Percentiles rank a stretch among this genome's conserved stretches.
phyloP scores from a whole-genome alignment of 2,888 invertebrate genomes.

The Helobdella robusta region DNA sequence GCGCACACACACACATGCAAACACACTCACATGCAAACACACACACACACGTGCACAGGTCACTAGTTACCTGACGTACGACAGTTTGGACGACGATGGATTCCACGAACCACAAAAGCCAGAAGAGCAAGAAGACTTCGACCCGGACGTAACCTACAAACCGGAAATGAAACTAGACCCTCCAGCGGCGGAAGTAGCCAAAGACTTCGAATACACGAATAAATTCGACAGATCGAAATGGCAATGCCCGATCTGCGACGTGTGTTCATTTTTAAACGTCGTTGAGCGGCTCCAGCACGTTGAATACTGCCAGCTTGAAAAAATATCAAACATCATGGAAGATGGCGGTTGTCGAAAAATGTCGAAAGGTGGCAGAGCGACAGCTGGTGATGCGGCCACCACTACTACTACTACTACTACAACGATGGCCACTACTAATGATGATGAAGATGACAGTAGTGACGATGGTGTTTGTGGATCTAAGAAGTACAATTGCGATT shows the following conservation, averaged over 20 bases:
- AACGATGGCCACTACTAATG: slow-evolving; percentile 27
- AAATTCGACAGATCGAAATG: slow-evolving; percentile 53
- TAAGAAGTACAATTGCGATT: slow-evolving; percentile 7
- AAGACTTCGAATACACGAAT: slow-evolving; percentile 40
- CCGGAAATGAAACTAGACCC: neutral
- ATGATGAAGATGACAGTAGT: slow-evolving; percentile 16
- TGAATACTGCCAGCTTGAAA: neutral
- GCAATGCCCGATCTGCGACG: slow-evolving; percentile 64
- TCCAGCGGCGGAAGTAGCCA: neutral
- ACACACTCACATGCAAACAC: neutral
- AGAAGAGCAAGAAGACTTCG: slow-evolving; percentile 3
- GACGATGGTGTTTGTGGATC: slow-evolving; percentile 16
- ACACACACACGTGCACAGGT: slow-evolving; percentile 12
- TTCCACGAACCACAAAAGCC: neutral
- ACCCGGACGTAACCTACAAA: neutral
- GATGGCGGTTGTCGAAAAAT: neutral
- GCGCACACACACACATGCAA: too few species aligned
- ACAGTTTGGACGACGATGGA: slow-evolving; percentile 27
- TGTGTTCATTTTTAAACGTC: slow-evolving; percentile 49
- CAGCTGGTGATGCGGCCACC: neutral
- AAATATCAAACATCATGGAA: neutral
- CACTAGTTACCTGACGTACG: slow-evolving; percentile 27
- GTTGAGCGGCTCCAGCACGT: neutral
- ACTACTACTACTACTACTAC: slow-evolving; percentile 21
- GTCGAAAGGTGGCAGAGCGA: too few species aligned